A percentile compares a stretch with the other conserved stretches of the same genome.
These are phyloP conservation scores for Drosophila aldrichi DNA, from an alignment of 2,888 invertebrate species.

Conservation along the genomic window DNA sequence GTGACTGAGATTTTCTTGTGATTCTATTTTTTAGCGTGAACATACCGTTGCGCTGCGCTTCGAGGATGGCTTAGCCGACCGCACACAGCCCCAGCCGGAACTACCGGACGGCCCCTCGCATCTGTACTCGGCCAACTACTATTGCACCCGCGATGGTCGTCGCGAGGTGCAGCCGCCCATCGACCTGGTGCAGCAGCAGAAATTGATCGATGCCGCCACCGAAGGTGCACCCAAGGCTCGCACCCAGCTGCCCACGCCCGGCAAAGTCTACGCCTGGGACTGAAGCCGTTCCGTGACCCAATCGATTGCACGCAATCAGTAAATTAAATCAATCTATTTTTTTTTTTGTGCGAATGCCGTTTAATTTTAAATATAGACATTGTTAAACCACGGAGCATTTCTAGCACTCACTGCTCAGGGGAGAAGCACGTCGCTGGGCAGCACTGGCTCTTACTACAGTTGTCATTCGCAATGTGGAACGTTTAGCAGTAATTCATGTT, in stretches of 20 bases:
- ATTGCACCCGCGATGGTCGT: slow-evolving; percentile 92
- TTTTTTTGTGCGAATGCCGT: slow-evolving; percentile 22
- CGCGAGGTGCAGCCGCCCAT: slow-evolving; percentile 88
- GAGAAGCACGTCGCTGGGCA: no score
- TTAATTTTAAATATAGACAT: slow-evolving; percentile 40
- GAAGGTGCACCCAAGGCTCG: slow-evolving; percentile 69
- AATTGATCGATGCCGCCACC: slow-evolving; percentile 59
- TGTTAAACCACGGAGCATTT: slow-evolving; percentile 23
- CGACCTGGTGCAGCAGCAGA: slow-evolving; percentile 72
- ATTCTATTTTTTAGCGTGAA: slow-evolving; percentile 86
- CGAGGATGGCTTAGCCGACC: slow-evolving; percentile 88
- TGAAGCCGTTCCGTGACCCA: slow-evolving; percentile 8
- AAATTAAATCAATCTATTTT: slow-evolving; percentile 8
- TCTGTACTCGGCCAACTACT: slow-evolving; percentile 92
- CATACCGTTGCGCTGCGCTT: slow-evolving; percentile 89
- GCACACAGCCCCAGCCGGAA: slow-evolving; percentile 93
- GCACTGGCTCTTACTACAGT: neutral
- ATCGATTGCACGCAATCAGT: slow-evolving; percentile 15
- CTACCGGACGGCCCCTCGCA: slow-evolving; percentile 94
- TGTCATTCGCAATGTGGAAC: neutral
- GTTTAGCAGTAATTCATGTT: neutral
- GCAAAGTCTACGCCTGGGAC: slow-evolving; percentile 87
- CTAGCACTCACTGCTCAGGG: slow-evolving; percentile 19
- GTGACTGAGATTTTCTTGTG: slow-evolving; percentile 22
- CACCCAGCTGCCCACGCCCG: slow-evolving; percentile 87